Conservation (phyloP, 2,797 vertebrate genomes). For the Sebastes hubbsi region DNA sequence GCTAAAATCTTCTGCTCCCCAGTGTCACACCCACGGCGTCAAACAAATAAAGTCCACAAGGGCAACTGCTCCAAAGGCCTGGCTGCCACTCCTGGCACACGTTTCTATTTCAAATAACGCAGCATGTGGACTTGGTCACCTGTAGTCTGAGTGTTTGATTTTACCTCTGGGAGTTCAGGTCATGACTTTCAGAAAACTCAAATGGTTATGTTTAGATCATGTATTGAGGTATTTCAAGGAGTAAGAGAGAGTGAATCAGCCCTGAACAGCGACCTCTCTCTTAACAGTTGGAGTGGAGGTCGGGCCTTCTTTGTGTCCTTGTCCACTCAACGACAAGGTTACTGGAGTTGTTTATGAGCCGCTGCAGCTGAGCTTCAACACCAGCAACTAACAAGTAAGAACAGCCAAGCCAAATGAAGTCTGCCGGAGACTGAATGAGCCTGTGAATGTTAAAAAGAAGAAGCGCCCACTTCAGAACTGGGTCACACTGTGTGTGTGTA, state of each 20-base stretch:
- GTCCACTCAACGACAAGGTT: constrained; percentile 58
- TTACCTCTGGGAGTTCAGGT: not conserved
- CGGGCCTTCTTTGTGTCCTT: constrained; percentile 50
- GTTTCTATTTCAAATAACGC: constrained; percentile 43
- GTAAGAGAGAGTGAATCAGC: not conserved
- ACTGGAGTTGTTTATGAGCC: constrained; percentile 57
- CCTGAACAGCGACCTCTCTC: not conserved
- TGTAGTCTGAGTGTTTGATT: not conserved
- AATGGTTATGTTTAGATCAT: not conserved
- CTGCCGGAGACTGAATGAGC: constrained; percentile 2
- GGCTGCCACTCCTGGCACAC: not conserved
- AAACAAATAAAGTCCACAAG: constrained; percentile 35
- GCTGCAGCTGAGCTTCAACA: constrained; percentile 20
- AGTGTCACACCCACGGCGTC: constrained; percentile 5
- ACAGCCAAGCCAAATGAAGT: not conserved
- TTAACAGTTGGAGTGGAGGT: not conserved
- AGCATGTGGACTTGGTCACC: not conserved
- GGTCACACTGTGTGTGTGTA: constrained; percentile 11
- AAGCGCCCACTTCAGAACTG: not conserved
- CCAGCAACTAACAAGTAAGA: constrained; percentile 8
- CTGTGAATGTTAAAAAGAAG: constrained; percentile 10
- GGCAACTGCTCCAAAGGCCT: constrained; percentile 12
- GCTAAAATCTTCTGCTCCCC: not conserved
- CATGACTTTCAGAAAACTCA: not conserved
- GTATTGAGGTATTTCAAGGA: not conserved